Percentiles rank a stretch among this genome's conserved stretches.
phyloP scores from a whole-genome alignment of 2,113 vertebrate genomes.

The Zingel zingel region DNA sequence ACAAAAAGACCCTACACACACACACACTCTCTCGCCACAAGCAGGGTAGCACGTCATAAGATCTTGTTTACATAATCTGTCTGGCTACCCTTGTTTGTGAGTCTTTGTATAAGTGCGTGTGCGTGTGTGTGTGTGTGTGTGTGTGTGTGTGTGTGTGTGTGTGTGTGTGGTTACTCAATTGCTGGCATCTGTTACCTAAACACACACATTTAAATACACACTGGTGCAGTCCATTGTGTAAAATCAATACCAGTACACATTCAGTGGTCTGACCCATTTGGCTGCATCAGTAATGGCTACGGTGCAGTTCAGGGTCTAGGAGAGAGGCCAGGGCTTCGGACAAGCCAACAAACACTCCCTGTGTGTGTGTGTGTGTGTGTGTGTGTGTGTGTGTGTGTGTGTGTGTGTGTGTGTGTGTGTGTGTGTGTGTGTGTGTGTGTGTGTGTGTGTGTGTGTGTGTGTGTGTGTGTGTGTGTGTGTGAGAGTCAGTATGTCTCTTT shows the following conservation, averaged over 20 bases:
- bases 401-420: conserved; percentile 9
- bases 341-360: conserved; percentile 64
- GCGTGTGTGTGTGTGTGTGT: conserved; percentile 19
- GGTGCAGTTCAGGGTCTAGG: conserved; percentile 61
- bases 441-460: conserved; percentile 8
- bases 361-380: conserved; percentile 15
- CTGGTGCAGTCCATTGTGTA: conserved; percentile 57
- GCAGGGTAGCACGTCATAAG: conserved; percentile 27
- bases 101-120: conserved; percentile 1
- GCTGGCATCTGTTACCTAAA: conserved; percentile 54
- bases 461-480: conserved; percentile 11
- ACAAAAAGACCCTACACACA: not conserved
- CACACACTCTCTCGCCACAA: not conserved
- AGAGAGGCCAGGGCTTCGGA: conserved; percentile 59
- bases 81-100: conserved; percentile 42
- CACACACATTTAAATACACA: conserved; percentile 43
- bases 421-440: not conserved
- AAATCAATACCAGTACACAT: conserved; percentile 65
- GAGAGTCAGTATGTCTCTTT: conserved; percentile 3
- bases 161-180: conserved; percentile 36
- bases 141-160: not conserved
- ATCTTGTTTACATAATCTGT: conserved; percentile 59
- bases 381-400: conserved; percentile 8
- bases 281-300: conserved; percentile 52
- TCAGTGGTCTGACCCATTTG: conserved; percentile 68